phyloP scores from a whole-genome alignment of 2,113 vertebrate species.

The Ochotona princeps region DNA sequence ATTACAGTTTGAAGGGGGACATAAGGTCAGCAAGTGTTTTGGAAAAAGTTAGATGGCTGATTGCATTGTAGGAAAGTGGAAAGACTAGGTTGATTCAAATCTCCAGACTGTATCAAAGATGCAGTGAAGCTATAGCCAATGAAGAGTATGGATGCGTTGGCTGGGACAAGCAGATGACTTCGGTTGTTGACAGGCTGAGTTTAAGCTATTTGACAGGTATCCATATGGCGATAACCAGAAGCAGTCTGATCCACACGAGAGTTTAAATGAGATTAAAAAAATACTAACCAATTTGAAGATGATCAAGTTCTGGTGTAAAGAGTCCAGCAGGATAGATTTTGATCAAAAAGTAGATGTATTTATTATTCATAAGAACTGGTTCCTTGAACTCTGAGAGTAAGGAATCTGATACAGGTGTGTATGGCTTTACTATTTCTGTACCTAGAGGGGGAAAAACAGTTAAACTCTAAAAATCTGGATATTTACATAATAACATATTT shows the following conservation, averaged over 20 bases:
- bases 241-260: not conserved
- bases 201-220: not conserved
- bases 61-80: not conserved
- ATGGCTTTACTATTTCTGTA: slow-evolving; percentile 93
- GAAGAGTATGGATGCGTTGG: not conserved
- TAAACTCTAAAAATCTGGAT: slow-evolving; percentile 45
- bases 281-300: slow-evolving; percentile 90
- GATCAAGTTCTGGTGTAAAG: slow-evolving; percentile 90
- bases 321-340: slow-evolving; percentile 94
- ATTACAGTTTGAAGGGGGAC: not conserved
- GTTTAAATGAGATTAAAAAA: not conserved
- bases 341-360: slow-evolving; percentile 93
- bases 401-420: slow-evolving; percentile 91
- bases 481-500: not conserved
- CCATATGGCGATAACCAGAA: not conserved
- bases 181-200: not conserved
- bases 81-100: not conserved
- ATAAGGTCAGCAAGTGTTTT: not conserved
- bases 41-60: not conserved
- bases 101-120: not conserved
- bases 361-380: slow-evolving; percentile 65
- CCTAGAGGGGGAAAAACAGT: slow-evolving; percentile 83
- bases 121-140: not conserved
- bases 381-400: slow-evolving; percentile 85
- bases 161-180: not conserved